phyloP scores from a whole-genome alignment of 1,140 invertebrate species.

The Aculops lycopersici region DNA sequence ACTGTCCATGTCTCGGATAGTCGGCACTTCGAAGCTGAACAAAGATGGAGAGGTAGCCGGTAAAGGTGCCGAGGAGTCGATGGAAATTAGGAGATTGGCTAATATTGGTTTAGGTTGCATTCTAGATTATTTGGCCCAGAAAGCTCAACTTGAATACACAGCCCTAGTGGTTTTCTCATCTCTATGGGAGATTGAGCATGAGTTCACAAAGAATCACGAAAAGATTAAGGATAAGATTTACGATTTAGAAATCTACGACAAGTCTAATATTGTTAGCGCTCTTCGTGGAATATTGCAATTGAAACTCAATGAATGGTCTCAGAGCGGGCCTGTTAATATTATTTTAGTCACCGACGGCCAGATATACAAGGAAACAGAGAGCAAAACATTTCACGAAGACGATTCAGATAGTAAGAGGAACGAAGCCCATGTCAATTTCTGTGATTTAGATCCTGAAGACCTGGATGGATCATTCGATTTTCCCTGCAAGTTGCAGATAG shows the following conservation, averaged over 20 bases:
- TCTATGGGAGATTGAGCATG: constrained; percentile 34
- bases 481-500: constrained; percentile 38
- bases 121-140: constrained; percentile 40
- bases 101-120: constrained; percentile 46
- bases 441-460: constrained; percentile 6
- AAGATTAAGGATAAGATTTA: constrained; percentile 32
- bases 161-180: constrained; percentile 49
- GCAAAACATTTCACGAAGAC: constrained; percentile 19
- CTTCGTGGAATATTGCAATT: constrained; percentile 36
- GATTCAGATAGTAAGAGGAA: constrained; percentile 3
- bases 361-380: neutral
- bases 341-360: constrained; percentile 43
- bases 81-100: constrained; percentile 31
- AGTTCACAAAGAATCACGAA: constrained; percentile 55
- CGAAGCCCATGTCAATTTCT: constrained; percentile 6
- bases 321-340: constrained; percentile 28
- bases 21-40: constrained; percentile 20
- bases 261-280: constrained; percentile 42
- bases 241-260: constrained; percentile 41
- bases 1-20: constrained; percentile 32
- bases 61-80: constrained; percentile 19
- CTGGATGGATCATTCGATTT: constrained; percentile 30
- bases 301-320: constrained; percentile 49
- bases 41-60: constrained; percentile 10
- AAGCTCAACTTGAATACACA: constrained; percentile 62